Evolutionary conservation across 1,140 invertebrate species (phyloP), one percentile per base, ranked within the genome.

Genomic region (Dendrolimus punctatus): DNA sequence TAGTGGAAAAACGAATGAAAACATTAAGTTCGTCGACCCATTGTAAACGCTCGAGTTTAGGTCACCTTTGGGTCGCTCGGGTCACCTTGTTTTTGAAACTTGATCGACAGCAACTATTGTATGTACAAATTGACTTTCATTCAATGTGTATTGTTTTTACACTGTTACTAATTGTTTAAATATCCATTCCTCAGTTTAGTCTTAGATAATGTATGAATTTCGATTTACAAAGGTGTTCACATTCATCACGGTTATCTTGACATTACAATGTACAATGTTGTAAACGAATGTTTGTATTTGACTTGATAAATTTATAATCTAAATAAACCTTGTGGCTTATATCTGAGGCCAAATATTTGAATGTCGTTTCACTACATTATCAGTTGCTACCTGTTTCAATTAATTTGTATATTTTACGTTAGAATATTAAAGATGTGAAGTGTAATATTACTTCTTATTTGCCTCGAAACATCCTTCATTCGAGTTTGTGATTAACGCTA

Each of bases 61-160:
- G 80, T 81, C 77, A 79, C 78, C 77, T 79, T 75, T 56, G 66
- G 78, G 76, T 79, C 78, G 66, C 66, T 57, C 61, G 68, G 77
- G 80, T 84, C 78, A 84, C 80, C 76, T 84, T 81, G 75, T 67
- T 79, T 72, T 73, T 67, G 66, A 79, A 80, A 80, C 72, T 77
- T 76, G 74, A 83, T 80, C 65, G 73, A 70, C 75, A 71, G 71
- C 73, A 73, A 66, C 75, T 79, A 75, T 78, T 70, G 71, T 68
- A 62, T 50, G 49, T 50, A 23, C 49, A 40, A 41, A 50, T 40
- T 46, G 57, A 44, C 48, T 66, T 58, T 61, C 57, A 63, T 66
- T 69, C 54, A 60, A 56, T 60, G 23, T 23, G 23, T 23, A 61
- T 58, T 67, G 51, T 60, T 59, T 41, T 50, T 57, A 57, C 53